Evolutionary conservation across 2,888 invertebrate species (phyloP).

Genomic region (Notocelia uddmanniana): DNA sequence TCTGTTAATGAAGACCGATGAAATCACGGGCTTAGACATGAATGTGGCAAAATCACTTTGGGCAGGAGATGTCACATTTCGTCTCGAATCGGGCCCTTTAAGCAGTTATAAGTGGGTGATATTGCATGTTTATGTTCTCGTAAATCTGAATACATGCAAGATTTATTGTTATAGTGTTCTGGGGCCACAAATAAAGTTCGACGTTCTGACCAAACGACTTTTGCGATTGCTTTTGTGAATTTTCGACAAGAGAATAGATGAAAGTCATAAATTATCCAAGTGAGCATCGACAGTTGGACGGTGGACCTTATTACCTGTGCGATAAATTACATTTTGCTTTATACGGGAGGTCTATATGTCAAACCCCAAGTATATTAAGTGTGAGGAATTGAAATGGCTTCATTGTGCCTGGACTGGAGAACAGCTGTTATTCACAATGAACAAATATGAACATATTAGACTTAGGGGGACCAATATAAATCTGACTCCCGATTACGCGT

Average conservation of each 20-base stretch:
- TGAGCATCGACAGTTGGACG: neutral
- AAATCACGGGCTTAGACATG: too few species aligned
- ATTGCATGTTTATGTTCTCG: slow-evolving; percentile 77
- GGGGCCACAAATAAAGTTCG: slow-evolving; percentile 68
- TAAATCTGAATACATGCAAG: slow-evolving; percentile 73
- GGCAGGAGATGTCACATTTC: neutral
- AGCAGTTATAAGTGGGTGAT: slow-evolving; percentile 68
- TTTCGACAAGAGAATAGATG: slow-evolving; percentile 43
- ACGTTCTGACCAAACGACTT: slow-evolving; percentile 59
- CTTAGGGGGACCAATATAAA: too few species aligned
- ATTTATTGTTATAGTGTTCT: slow-evolving; percentile 75
- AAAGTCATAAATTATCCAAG: slow-evolving; percentile 40
- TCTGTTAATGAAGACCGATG: too few species aligned
- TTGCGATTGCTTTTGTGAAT: slow-evolving; percentile 56
- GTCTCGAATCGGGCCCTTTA: slow-evolving; percentile 40
- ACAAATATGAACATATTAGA: too few species aligned
- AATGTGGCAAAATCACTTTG: too few species aligned
- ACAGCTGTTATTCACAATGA: neutral
- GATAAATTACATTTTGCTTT: slow-evolving; percentile 14
- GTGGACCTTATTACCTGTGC: slow-evolving; percentile 16
- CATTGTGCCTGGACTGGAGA: slow-evolving; percentile 11
- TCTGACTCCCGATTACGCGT: too few species aligned
- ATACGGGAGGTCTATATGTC: slow-evolving; percentile 13
- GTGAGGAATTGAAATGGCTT: slow-evolving; percentile 22
- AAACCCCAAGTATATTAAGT: slow-evolving; percentile 7